Evolutionary conservation across 1,140 invertebrate genomes (phyloP).

Genomic region (Cydia splendana): DNA sequence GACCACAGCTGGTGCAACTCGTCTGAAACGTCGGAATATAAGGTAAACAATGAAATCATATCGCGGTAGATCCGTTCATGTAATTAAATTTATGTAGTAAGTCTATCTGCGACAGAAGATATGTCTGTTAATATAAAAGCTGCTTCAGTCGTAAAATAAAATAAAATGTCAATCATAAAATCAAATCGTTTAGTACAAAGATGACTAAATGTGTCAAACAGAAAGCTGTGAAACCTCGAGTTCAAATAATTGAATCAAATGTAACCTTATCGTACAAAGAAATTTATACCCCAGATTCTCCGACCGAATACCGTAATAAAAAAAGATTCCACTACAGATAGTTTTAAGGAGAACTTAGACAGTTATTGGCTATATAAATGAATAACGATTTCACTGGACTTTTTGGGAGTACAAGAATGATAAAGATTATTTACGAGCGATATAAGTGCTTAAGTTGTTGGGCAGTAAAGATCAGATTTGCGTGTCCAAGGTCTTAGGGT

Average conservation of each 20-base stretch:
- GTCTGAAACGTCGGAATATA: too few species aligned
- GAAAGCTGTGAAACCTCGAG: background rate
- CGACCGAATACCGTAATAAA: conserved; percentile 21
- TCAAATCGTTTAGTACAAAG: too few species aligned
- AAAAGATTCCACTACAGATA: conserved; percentile 30
- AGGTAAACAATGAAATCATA: too few species aligned
- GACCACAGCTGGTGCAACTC: too few species aligned
- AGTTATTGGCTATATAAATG: conserved; percentile 27
- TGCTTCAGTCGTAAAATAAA: too few species aligned
- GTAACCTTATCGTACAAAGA: background rate
- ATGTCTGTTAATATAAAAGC: too few species aligned
- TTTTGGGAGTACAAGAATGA: conserved; percentile 18
- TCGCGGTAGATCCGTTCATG: too few species aligned
- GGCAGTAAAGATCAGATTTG: conserved; percentile 9
- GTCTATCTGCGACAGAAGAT: too few species aligned
- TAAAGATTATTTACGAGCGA: conserved; percentile 24
- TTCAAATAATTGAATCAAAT: conserved; percentile 24
- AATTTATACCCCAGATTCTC: conserved; percentile 9
- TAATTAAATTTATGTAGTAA: too few species aligned
- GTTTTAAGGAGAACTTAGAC: conserved; percentile 28
- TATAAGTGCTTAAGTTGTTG: background rate
- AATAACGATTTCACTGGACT: conserved; percentile 28
- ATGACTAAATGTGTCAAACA: too few species aligned
- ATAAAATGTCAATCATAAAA: too few species aligned
- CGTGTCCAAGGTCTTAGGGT: conserved; percentile 13